Evolutionary conservation across 2,113 vertebrate species (phyloP).

Genomic region (Platichthys flesus): DNA sequence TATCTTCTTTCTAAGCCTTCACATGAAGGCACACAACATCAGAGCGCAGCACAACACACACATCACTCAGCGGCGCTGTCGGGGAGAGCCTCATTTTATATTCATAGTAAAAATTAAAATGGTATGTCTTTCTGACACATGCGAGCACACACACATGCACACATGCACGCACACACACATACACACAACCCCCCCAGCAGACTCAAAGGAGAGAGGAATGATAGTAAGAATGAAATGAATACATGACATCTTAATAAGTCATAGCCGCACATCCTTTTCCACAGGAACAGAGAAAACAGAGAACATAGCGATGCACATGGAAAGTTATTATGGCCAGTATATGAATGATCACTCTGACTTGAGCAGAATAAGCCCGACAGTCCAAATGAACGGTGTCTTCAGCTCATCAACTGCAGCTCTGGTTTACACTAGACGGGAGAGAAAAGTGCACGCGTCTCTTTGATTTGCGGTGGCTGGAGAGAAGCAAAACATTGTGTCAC

Average conservation of each 20-base stretch:
- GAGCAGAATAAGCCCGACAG: neutral
- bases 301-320: conserved; percentile 4
- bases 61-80: conserved; percentile 36
- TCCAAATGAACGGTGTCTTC: conserved; percentile 18
- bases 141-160: neutral
- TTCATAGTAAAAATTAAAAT: conserved; percentile 67
- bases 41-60: conserved; percentile 41
- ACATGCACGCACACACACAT: neutral
- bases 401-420: conserved; percentile 32
- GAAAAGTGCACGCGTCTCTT: conserved; percentile 4
- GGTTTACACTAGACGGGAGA: conserved; percentile 4
- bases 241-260: conserved; percentile 56
- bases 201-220: neutral
- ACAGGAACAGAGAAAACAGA: conserved; percentile 1
- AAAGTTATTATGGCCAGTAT: conserved; percentile 2
- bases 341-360: neutral
- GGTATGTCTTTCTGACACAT: conserved; percentile 15
- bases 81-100: conserved; percentile 58
- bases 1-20: conserved; percentile 56
- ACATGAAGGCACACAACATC: conserved; percentile 53
- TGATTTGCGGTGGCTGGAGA: conserved; percentile 30
- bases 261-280: conserved; percentile 31
- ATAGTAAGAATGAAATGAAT: conserved; percentile 38
- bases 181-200: neutral
- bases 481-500: conserved; percentile 13